Evolutionary conservation across 2,888 invertebrate genomes (phyloP).

Genomic region (Parthenolecanium corni): DNA sequence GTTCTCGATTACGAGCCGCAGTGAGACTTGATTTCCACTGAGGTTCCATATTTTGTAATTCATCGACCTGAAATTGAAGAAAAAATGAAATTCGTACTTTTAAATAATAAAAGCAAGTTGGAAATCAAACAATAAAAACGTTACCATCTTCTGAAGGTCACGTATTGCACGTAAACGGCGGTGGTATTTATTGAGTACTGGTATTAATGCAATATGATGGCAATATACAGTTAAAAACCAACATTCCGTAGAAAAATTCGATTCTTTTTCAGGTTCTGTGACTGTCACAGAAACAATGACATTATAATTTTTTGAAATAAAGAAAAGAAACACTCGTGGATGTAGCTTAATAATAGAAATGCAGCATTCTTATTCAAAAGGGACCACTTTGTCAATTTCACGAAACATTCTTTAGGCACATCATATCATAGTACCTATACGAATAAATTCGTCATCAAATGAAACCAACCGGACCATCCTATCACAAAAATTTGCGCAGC

Average conservation of each 20-base stretch:
- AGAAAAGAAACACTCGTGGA: not conserved
- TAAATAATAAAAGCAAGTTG: not conserved
- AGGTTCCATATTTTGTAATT: conserved; percentile 65
- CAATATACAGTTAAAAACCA: conserved; percentile 93
- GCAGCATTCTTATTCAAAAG: not conserved
- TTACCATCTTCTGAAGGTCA: conserved; percentile 72
- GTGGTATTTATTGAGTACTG: conserved; percentile 74
- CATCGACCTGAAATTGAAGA: conserved; percentile 43
- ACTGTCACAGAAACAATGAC: not conserved
- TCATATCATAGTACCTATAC: no score
- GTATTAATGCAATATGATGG: conserved; percentile 83
- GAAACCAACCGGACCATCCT: no score
- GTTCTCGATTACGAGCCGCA: conserved; percentile 65
- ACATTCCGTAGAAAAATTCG: conserved; percentile 91
- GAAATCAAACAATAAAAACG: no score
- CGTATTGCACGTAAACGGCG: conserved; percentile 61
- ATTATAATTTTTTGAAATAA: no score
- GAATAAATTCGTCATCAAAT: no score
- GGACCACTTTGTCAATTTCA: not conserved
- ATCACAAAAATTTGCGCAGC: no score
- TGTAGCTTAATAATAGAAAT: not conserved
- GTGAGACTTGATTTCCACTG: conserved; percentile 69
- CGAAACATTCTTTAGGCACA: not conserved
- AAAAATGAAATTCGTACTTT: not conserved
- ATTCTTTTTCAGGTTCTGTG: conserved; percentile 40